A percentile compares a stretch with the other conserved stretches of the same genome.
Evolutionary conservation across 2,888 invertebrate species (phyloP).

Genomic region (Athalia circularis): DNA sequence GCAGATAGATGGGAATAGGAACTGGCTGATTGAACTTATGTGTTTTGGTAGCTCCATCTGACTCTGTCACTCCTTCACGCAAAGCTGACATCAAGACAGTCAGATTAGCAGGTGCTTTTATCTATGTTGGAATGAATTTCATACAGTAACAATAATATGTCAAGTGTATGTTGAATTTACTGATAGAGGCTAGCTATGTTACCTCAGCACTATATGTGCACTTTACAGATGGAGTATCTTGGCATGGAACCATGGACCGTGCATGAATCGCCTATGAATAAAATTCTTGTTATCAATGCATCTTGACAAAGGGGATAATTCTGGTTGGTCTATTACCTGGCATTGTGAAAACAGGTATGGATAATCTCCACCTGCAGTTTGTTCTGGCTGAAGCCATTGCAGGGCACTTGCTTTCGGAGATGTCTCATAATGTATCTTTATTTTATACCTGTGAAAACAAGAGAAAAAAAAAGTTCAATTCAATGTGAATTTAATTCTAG

Average conservation of each 20-base stretch:
- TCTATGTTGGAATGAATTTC: conserved; percentile 68
- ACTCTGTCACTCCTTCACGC: conserved; percentile 74
- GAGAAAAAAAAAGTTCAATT: conserved; percentile 5
- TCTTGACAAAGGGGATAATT: conserved; percentile 40
- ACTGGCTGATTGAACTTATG: conserved; percentile 84
- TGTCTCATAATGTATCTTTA: conserved; percentile 85
- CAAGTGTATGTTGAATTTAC: background rate
- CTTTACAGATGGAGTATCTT: conserved; percentile 94
- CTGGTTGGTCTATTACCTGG: conserved; percentile 76
- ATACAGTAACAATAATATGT: background rate
- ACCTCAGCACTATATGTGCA: conserved; percentile 86
- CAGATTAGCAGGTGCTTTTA: conserved; percentile 84
- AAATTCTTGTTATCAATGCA: background rate
- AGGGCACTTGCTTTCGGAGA: conserved; percentile 87
- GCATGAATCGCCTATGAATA: conserved; percentile 87
- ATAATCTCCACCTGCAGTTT: conserved; percentile 90
- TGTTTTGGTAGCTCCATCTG: conserved; percentile 73
- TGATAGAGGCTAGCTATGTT: conserved; percentile 52
- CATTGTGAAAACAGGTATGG: conserved; percentile 92
- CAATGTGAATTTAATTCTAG: background rate
- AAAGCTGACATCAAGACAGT: conserved; percentile 94
- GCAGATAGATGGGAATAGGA: conserved; percentile 91
- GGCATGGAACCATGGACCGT: conserved; percentile 92
- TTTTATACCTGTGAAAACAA: conserved; percentile 74
- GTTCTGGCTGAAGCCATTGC: conserved; percentile 91